Conservation (phyloP, 2,113 vertebrate genomes). For the Oenanthe oenanthe region DNA sequence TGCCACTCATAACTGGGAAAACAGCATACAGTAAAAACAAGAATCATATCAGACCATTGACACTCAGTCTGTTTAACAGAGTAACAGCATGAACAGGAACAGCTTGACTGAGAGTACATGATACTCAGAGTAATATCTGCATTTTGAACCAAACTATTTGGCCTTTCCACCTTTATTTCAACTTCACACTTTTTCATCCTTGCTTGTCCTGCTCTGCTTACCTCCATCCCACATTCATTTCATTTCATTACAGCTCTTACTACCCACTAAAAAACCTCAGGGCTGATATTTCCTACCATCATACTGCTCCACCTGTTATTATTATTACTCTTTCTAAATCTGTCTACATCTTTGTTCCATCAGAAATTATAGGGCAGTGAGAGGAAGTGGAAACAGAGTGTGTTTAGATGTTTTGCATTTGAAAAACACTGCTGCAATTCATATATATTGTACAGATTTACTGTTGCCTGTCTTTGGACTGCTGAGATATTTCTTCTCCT, state of each 20-base stretch:
- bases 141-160: background rate
- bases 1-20: background rate
- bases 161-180: background rate
- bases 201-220: background rate
- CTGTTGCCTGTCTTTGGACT: background rate
- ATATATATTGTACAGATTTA: background rate
- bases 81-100: background rate
- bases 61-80: background rate
- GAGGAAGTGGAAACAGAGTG: background rate
- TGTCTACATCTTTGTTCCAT: background rate
- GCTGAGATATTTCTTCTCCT: background rate
- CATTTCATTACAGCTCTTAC: background rate
- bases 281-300: background rate
- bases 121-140: background rate
- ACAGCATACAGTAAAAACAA: background rate
- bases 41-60: background rate
- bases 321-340: background rate
- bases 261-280: fast-evolving
- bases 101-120: background rate
- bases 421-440: background rate
- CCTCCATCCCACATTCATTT: background rate
- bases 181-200: background rate
- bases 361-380: background rate
- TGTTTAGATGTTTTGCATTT: background rate
- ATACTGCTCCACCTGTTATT: background rate